Conservation (phyloP, 2,888 invertebrate genomes). For the Panopea generosa region DNA sequence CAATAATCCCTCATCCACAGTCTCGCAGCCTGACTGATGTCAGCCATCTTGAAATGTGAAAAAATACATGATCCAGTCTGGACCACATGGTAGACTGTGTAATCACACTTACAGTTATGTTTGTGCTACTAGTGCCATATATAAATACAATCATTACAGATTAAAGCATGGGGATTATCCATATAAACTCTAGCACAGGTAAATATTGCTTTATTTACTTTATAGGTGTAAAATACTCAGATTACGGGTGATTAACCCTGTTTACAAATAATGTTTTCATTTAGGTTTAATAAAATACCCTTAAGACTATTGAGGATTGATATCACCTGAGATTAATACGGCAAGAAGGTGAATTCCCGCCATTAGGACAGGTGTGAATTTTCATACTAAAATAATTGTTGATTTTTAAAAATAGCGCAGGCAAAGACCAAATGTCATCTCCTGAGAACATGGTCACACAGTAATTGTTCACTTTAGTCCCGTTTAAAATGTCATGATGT, state of each 20-base stretch:
- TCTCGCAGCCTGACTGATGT: constrained; percentile 12
- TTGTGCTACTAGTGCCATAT: constrained; percentile 20
- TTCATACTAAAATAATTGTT: no score
- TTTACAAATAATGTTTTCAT: constrained; percentile 20
- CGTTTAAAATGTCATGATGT: no score
- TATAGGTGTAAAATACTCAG: constrained; percentile 14
- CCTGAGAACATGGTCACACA: no score
- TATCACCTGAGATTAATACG: constrained; percentile 17
- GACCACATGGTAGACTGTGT: constrained; percentile 58
- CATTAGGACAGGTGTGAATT: constrained; percentile 10
- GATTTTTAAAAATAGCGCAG: no score
- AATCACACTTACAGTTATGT: constrained; percentile 1
- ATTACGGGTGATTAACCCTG: constrained; percentile 6
- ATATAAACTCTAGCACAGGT: constrained; percentile 25
- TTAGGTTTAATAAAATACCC: constrained; percentile 32
- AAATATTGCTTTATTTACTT: constrained; percentile 20
- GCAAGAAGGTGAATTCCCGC: constrained; percentile 15
- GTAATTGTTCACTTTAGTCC: no score
- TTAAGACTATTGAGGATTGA: constrained; percentile 23
- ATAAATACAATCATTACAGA: constrained; percentile 1
- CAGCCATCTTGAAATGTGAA: constrained; percentile 56
- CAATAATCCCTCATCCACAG: no score
- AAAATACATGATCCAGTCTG: constrained; percentile 53
- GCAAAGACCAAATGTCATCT: no score
- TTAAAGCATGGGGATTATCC: constrained; percentile 4